phyloP scores from a whole-genome alignment of 2,888 invertebrate species.

The Dioctria linearis region DNA sequence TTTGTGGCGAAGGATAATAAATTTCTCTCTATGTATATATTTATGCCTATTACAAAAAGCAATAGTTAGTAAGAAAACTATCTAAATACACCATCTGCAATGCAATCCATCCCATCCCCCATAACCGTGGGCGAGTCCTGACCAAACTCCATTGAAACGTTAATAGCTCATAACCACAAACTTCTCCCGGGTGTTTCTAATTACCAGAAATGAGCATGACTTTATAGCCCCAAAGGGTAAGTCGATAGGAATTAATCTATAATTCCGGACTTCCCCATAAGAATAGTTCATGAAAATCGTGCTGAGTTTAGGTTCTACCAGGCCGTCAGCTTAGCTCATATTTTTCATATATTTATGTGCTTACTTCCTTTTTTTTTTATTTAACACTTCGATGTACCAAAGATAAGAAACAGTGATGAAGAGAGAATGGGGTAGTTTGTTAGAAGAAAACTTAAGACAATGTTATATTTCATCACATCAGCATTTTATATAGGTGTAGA shows the following conservation, averaged over 20 bases:
- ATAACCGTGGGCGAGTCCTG: not conserved
- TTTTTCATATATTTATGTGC: too few species aligned
- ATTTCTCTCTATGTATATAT: too few species aligned
- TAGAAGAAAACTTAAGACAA: not conserved
- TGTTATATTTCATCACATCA: too few species aligned
- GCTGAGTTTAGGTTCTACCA: not conserved
- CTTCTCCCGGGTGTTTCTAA: constrained; percentile 9
- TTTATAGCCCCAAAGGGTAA: not conserved
- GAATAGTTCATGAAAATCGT: constrained; percentile 1
- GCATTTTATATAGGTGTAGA: too few species aligned
- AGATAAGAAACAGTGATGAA: too few species aligned
- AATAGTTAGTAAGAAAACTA: too few species aligned
- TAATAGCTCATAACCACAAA: not conserved
- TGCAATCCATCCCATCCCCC: too few species aligned
- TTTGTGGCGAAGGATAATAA: too few species aligned
- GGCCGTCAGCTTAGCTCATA: too few species aligned
- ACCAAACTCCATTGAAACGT: constrained; percentile 17
- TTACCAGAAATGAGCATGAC: not conserved
- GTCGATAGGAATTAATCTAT: constrained; percentile 23
- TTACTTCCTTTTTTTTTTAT: constrained; percentile 1
- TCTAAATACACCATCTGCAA: too few species aligned
- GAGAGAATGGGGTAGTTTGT: not conserved
- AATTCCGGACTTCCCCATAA: constrained; percentile 12
- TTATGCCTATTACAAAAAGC: too few species aligned
- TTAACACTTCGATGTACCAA: not conserved